Conservation (phyloP, 2,113 vertebrate species). For the Cyprinodon variegatus region DNA sequence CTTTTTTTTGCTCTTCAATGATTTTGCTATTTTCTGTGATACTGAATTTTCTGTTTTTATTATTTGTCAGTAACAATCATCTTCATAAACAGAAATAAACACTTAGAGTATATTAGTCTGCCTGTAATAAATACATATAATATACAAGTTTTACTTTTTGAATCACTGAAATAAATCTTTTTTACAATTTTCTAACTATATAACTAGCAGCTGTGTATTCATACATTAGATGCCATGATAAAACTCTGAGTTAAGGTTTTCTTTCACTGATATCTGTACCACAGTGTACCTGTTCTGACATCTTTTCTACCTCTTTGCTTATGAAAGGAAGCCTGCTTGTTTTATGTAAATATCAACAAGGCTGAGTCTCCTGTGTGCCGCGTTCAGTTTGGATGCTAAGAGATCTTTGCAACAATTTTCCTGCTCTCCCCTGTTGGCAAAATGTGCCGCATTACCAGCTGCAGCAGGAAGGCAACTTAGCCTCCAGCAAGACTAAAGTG, state of each 20-base stretch:
- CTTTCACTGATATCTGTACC: neutral
- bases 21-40: no score
- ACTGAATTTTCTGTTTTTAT: no score
- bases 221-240: neutral
- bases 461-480: conserved; percentile 82
- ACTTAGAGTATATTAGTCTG: no score
- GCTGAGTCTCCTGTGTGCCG: conserved; percentile 50
- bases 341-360: conserved; percentile 65
- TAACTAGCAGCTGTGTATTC: no score
- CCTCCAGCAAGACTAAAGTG: conserved; percentile 93
- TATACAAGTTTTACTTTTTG: no score
- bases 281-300: conserved; percentile 9
- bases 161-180: no score
- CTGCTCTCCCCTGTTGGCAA: conserved; percentile 62
- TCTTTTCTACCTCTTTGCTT: conserved; percentile 21
- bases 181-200: no score
- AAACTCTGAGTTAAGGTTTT: conserved; percentile 18
- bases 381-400: conserved; percentile 49
- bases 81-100: no score
- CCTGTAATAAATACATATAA: no score
- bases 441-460: conserved; percentile 72
- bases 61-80: no score
- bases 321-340: conserved; percentile 61
- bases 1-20: no score
- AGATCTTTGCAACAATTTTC: conserved; percentile 60